A percentile compares a stretch with the other conserved stretches of the same genome.
Evolutionary conservation across 2,113 vertebrate species (phyloP).

Genomic region (Arvicanthis niloticus): DNA sequence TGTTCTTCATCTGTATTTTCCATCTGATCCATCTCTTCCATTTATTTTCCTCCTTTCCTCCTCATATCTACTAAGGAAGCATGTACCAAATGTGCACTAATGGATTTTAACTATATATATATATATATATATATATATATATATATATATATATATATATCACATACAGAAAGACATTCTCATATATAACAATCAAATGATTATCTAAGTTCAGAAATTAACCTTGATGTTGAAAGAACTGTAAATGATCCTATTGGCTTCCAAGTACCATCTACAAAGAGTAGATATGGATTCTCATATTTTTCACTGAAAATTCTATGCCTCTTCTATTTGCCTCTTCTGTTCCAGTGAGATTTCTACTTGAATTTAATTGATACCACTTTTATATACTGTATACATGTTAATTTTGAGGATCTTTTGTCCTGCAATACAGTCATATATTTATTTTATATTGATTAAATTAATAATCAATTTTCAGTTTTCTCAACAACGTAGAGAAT

Average conservation of each 20-base stretch:
- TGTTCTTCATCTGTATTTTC: neutral
- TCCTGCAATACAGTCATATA: neutral
- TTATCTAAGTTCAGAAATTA: neutral
- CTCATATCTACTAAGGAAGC: neutral
- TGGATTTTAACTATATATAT: neutral
- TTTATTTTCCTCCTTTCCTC: neutral
- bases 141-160: neutral
- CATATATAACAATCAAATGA: neutral
- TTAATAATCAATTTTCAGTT: neutral
- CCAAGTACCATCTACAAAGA: neutral
- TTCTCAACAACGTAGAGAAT: neutral
- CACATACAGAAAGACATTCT: neutral
- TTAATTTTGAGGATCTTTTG: neutral
- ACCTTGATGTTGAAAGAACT: neutral
- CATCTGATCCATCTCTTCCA: neutral
- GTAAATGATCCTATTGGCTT: neutral
- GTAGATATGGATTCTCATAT: no score
- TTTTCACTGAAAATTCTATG: neutral
- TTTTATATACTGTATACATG: neutral
- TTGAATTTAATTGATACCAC: neutral
- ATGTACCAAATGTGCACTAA: neutral
- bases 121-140: no score
- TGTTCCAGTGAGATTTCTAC: neutral
- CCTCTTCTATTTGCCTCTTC: neutral
- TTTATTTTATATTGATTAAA: neutral